Percentiles rank a stretch among this genome's conserved stretches.
phyloP scores from a whole-genome alignment of 2,113 vertebrate species.

The Opisthocomus hoazin region DNA sequence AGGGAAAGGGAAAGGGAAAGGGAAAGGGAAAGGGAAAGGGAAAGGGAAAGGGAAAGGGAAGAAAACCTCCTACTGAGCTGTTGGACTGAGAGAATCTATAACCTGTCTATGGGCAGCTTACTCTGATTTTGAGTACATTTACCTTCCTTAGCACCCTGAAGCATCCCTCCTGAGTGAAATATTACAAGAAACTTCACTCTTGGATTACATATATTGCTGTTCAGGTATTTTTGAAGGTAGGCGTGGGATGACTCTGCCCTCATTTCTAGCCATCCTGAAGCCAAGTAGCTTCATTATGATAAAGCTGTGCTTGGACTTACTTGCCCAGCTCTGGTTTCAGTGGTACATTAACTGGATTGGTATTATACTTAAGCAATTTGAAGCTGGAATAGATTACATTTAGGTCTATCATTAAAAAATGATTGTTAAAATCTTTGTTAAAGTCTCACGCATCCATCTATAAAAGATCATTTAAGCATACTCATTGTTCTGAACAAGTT shows the following conservation, averaged over 20 bases:
- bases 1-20: too few relatives aligned
- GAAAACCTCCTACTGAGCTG: background rate
- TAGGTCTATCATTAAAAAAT: background rate
- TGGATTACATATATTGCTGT: background rate
- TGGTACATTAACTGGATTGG: background rate
- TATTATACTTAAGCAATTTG: background rate
- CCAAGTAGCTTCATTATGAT: background rate
- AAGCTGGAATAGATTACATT: background rate
- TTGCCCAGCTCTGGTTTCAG: background rate
- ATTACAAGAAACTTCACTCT: background rate
- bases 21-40: too few relatives aligned
- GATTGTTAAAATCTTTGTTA: background rate
- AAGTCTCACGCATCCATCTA: background rate
- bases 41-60: background rate
- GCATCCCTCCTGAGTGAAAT: background rate
- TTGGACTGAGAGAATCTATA: background rate
- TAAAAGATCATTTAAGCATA: background rate
- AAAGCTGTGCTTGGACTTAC: background rate
- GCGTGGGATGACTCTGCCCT: background rate
- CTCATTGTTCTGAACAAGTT: background rate
- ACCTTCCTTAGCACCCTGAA: background rate
- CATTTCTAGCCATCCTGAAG: background rate
- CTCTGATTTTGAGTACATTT: background rate
- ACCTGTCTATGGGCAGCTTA: background rate
- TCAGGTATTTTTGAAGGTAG: background rate